Percentiles rank a stretch among this genome's conserved stretches.
Evolutionary conservation across 2,888 invertebrate genomes (phyloP).

Genomic region (Gryllus longicercus): DNA sequence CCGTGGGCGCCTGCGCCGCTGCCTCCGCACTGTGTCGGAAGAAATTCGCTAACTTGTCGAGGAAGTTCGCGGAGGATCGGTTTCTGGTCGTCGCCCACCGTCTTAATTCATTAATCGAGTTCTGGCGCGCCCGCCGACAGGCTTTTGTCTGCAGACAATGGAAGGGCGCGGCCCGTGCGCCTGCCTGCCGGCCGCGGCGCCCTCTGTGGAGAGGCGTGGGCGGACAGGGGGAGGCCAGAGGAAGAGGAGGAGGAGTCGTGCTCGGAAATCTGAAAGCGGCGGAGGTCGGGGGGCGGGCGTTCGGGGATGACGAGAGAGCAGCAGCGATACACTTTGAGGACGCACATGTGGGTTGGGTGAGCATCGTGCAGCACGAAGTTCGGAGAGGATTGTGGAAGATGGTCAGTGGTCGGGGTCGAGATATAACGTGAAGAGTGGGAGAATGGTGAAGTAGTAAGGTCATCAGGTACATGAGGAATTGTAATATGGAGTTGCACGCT

Average conservation of each 20-base stretch:
- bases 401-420: background rate
- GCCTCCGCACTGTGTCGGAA: background rate
- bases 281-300: background rate
- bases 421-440: too few species aligned
- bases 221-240: background rate
- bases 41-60: slow-evolving; percentile 7
- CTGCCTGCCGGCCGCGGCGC: background rate
- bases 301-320: background rate
- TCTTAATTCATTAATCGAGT: slow-evolving; percentile 17
- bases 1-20: background rate
- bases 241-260: background rate
- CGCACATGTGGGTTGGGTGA: background rate
- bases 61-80: background rate
- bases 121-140: slow-evolving; percentile 1
- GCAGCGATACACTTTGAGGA: background rate
- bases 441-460: too few species aligned
- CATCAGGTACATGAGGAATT: too few species aligned
- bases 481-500: too few species aligned
- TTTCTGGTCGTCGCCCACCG: slow-evolving; percentile 11
- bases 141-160: slow-evolving; percentile 17
- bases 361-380: background rate
- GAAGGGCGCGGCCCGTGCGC: slow-evolving; percentile 6
- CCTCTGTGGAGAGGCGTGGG: background rate
- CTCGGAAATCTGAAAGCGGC: background rate
- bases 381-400: background rate